phyloP scores from a whole-genome alignment of 2,888 invertebrate genomes.

The Theodoxus fluviatilis region DNA sequence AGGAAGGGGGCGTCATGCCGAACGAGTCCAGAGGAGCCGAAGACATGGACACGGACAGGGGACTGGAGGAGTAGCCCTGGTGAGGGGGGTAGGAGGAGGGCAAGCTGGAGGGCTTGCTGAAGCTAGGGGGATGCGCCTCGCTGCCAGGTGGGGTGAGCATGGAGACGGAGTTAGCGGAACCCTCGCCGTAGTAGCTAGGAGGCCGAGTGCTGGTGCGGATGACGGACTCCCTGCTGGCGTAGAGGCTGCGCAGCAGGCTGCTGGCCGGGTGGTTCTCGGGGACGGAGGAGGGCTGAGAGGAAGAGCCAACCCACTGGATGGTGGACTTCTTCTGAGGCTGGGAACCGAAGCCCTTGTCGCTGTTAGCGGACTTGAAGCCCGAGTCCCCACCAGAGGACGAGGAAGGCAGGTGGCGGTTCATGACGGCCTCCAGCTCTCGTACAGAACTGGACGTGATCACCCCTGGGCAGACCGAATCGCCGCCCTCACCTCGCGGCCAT shows the following conservation, averaged over 20 bases:
- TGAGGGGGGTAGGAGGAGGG: constrained; percentile 27
- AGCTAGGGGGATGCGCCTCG: constrained; percentile 69
- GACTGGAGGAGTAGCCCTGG: constrained; percentile 27
- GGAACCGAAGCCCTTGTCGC: constrained; percentile 68
- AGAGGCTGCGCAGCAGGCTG: constrained; percentile 85
- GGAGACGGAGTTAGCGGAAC: constrained; percentile 69
- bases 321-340: constrained; percentile 53
- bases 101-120: constrained; percentile 23
- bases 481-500: not conserved
- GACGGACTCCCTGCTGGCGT: constrained; percentile 92
- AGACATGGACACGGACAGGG: constrained; percentile 38
- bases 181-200: constrained; percentile 51
- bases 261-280: constrained; percentile 78
- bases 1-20: constrained; percentile 93
- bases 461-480: not conserved
- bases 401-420: constrained; percentile 92
- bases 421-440: constrained; percentile 92
- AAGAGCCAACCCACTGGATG: constrained; percentile 88
- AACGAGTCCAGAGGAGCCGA: constrained; percentile 68
- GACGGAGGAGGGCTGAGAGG: constrained; percentile 66
- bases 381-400: too few species aligned
- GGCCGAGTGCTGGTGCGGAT: constrained; percentile 75
- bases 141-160: constrained; percentile 90
- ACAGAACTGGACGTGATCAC: constrained; percentile 70
- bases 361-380: too few species aligned